These are phyloP conservation scores for Xylota sylvarum DNA, from an alignment of 2,888 invertebrate species.

Conservation along the genomic window DNA sequence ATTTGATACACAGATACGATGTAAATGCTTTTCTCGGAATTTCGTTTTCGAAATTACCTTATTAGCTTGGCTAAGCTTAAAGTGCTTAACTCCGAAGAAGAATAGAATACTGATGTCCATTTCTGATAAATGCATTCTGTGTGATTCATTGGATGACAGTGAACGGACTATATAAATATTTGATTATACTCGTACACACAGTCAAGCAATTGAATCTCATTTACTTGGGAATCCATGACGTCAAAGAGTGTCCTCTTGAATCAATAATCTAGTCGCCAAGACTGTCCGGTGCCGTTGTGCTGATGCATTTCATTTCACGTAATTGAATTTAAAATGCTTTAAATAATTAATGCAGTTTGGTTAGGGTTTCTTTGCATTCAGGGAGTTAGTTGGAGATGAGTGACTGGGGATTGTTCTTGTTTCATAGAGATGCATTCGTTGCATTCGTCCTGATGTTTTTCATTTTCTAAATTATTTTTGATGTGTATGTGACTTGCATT, in stretches of 20 bases:
- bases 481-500: not conserved
- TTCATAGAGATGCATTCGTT: not conserved
- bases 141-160: not conserved
- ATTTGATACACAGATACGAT: slow-evolving; percentile 1
- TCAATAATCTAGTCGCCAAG: slow-evolving; percentile 28
- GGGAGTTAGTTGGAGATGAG: not conserved
- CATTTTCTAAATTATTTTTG: no score
- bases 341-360: slow-evolving; percentile 27
- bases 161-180: slow-evolving; percentile 26
- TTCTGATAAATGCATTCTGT: slow-evolving; percentile 15
- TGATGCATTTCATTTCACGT: slow-evolving; percentile 27
- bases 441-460: no score
- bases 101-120: slow-evolving; percentile 8
- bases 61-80: slow-evolving; percentile 9
- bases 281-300: slow-evolving; percentile 2
- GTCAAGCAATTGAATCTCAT: slow-evolving; percentile 37
- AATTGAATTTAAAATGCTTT: slow-evolving; percentile 36
- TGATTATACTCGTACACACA: slow-evolving; percentile 11
- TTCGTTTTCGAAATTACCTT: slow-evolving; percentile 13
- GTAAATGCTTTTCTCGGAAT: slow-evolving; percentile 1
- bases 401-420: not conserved
- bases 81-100: not conserved
- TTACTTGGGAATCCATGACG: slow-evolving; percentile 4
- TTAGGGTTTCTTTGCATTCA: not conserved
- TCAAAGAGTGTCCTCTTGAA: not conserved